These are phyloP conservation scores for Halictus ligatus DNA, from an alignment of 2,888 invertebrate genomes.

Conservation along the genomic window DNA sequence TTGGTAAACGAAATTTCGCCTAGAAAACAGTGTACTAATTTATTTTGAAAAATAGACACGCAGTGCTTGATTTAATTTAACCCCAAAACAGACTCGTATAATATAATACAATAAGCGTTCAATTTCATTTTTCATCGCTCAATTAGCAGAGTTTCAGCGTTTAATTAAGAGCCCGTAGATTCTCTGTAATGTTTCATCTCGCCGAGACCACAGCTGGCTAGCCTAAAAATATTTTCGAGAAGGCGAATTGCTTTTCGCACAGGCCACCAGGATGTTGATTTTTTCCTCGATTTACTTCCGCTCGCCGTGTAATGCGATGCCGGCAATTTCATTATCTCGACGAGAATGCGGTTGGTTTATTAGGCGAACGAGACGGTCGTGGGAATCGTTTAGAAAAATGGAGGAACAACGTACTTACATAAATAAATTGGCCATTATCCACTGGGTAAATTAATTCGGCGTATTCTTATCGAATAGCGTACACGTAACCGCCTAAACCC, in stretches of 20 bases:
- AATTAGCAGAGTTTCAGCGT: not conserved
- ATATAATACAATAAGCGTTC: not conserved
- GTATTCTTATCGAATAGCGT: not conserved
- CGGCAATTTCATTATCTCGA: not conserved
- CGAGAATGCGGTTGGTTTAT: not conserved
- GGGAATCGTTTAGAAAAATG: slow-evolving; percentile 16
- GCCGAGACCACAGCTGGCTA: not conserved
- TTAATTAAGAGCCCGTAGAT: not conserved
- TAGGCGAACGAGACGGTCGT: not conserved
- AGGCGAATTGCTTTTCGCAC: not conserved
- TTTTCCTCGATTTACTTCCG: not conserved
- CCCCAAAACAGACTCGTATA: too few species aligned
- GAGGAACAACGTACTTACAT: not conserved
- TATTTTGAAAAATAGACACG: too few species aligned
- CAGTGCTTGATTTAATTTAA: too few species aligned
- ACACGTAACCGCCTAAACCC: not conserved
- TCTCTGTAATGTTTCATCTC: not conserved
- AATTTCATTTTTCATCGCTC: not conserved
- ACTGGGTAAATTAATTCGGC: not conserved
- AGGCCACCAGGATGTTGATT: not conserved
- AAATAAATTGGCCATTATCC: not conserved
- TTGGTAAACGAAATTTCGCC: too few species aligned
- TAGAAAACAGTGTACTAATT: too few species aligned
- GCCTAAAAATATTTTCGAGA: not conserved
- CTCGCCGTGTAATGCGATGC: not conserved